Conservation (phyloP, 92 coral and sea anemone genomes). For the Anthopleura xanthogrammica region DNA sequence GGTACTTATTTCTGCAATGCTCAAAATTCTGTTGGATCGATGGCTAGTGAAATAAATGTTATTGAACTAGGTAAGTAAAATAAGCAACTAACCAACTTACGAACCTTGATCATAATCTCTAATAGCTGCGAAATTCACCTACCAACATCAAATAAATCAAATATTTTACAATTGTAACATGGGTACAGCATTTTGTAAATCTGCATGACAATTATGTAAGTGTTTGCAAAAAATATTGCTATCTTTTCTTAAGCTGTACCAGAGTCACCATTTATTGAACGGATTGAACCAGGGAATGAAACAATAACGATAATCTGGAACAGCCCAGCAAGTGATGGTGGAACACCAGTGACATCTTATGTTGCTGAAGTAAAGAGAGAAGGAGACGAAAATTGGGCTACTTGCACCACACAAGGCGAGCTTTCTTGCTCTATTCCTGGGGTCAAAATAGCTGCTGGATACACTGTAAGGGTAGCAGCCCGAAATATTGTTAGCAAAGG, state of each 20-base stretch:
- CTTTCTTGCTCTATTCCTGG: conserved; percentile 16
- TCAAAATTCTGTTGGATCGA: conserved; percentile 27
- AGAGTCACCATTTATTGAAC: conserved; percentile 9
- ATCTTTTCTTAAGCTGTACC: background rate
- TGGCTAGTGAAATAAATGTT: conserved; percentile 12
- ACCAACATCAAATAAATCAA: background rate
- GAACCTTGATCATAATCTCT: too few relatives aligned
- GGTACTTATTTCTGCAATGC: conserved; percentile 36
- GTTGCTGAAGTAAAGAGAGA: background rate
- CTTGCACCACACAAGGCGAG: conserved; percentile 20
- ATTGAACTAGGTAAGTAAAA: conserved; percentile 11
- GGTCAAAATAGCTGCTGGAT: conserved; percentile 23
- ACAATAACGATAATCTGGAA: conserved; percentile 31
- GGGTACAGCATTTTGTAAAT: background rate
- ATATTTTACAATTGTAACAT: background rate
- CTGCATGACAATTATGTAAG: background rate
- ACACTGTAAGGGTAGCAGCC: conserved; percentile 45
- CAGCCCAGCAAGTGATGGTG: conserved; percentile 14
- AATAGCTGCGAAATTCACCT: too few relatives aligned
- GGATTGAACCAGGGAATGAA: conserved; percentile 28
- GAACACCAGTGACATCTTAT: conserved; percentile 22
- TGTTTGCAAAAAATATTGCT: background rate
- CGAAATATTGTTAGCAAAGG: conserved; percentile 36
- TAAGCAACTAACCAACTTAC: too few relatives aligned
- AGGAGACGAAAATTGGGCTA: conserved; percentile 27